A percentile compares a stretch with the other conserved stretches of the same genome.
These are phyloP conservation scores for Drosophila villosipedis DNA, from an alignment of 2,888 invertebrate species.

Conservation along the genomic window DNA sequence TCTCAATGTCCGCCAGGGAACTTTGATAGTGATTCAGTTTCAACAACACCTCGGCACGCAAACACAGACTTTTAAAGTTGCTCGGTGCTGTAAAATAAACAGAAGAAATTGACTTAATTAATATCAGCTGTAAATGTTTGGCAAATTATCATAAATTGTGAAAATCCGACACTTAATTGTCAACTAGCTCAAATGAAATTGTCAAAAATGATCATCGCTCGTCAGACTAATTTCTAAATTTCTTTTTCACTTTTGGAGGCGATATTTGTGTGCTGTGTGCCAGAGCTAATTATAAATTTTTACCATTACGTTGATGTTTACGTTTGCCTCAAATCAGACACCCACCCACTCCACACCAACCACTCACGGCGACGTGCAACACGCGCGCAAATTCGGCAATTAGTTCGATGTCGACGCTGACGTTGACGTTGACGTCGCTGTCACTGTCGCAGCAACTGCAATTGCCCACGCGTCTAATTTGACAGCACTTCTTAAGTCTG, in stretches of 20 bases:
- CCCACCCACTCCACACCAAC: background rate
- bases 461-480: constrained; percentile 14
- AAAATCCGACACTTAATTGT: constrained; percentile 58
- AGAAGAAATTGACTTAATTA: constrained; percentile 7
- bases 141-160: constrained; percentile 21
- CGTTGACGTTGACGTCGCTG: constrained; percentile 21
- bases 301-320: constrained; percentile 4
- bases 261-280: constrained; percentile 22
- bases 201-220: constrained; percentile 48
- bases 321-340: constrained; percentile 24
- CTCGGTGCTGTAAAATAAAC: constrained; percentile 87
- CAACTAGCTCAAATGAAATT: constrained; percentile 61
- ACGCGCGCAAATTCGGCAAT: constrained; percentile 66
- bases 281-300: constrained; percentile 46
- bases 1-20: constrained; percentile 89
- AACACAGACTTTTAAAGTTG: constrained; percentile 88
- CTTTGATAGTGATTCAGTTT: constrained; percentile 88
- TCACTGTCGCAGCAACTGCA: constrained; percentile 24
- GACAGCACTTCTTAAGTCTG: background rate
- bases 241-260: constrained; percentile 34
- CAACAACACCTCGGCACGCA: constrained; percentile 88
- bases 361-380: constrained; percentile 29
- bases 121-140: background rate
- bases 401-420: constrained; percentile 45
- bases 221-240: constrained; percentile 3